Conservation (phyloP, 2,797 vertebrate species). For the Pseudocheirus occidentalis region DNA sequence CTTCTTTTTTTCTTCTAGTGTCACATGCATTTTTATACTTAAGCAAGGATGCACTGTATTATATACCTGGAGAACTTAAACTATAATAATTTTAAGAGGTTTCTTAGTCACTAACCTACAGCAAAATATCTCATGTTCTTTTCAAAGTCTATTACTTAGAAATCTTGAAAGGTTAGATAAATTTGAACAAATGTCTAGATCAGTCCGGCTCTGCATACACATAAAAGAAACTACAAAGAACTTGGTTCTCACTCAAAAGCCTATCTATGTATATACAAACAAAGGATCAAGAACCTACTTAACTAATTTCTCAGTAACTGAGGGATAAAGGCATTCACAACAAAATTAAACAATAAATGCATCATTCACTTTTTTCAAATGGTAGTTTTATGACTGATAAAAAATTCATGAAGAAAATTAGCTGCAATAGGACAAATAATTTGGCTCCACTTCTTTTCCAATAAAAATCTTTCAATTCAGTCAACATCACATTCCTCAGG, state of each 20-base stretch:
- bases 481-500: background rate
- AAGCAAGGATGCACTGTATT: constrained; percentile 66
- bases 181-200: background rate
- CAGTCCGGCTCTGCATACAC: background rate
- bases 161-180: background rate
- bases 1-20: constrained; percentile 66
- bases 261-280: background rate
- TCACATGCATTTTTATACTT: constrained; percentile 74
- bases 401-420: background rate
- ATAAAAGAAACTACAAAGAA: background rate
- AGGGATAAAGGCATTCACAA: background rate
- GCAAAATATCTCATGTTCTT: background rate
- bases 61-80: constrained; percentile 59
- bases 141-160: background rate
- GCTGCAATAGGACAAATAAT: background rate
- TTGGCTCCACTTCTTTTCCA: background rate
- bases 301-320: background rate
- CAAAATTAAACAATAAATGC: background rate
- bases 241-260: background rate
- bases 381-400: background rate
- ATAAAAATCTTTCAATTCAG: background rate
- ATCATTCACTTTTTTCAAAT: background rate
- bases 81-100: constrained; percentile 51
- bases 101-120: constrained; percentile 29
- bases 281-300: background rate